phyloP scores from a whole-genome alignment of 2,113 vertebrate genomes.

The Tamias sibiricus region DNA sequence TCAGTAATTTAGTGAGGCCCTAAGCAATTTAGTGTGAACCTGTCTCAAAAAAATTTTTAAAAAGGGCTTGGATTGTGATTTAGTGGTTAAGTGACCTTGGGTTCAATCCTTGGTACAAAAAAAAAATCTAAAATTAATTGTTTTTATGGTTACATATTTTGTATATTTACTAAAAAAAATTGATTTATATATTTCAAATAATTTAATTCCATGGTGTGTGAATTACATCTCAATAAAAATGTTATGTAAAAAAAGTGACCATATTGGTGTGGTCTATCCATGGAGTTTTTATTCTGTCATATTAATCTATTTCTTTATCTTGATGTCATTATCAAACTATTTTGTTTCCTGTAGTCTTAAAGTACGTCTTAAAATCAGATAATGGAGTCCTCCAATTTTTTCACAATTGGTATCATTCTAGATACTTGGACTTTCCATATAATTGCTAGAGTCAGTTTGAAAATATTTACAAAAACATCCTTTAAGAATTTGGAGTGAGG shows the following conservation, averaged over 20 bases:
- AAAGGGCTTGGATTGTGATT: too few relatives aligned
- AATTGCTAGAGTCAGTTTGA: neutral
- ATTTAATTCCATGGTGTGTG: neutral
- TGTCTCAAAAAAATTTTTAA: too few relatives aligned
- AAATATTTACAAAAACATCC: neutral
- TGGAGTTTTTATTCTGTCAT: neutral
- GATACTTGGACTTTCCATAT: neutral
- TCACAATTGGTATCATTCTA: neutral
- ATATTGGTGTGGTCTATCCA: neutral
- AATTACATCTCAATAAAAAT: neutral
- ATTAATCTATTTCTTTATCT: neutral
- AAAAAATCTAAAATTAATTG: too few relatives aligned
- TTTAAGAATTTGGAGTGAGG: neutral
- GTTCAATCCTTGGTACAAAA: too few relatives aligned
- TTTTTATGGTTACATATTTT: neutral
- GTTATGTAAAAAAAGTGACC: neutral
- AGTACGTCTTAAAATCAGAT: neutral
- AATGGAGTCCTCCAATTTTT: neutral
- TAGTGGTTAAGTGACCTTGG: too few relatives aligned
- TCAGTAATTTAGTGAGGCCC: too few relatives aligned
- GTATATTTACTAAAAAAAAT: neutral
- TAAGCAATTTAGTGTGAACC: too few relatives aligned
- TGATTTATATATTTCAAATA: neutral
- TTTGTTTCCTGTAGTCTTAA: neutral
- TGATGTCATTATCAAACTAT: neutral